A percentile compares a stretch with the other conserved stretches of the same genome.
Conservation (phyloP, 1,140 invertebrate genomes). For the Pseudomyrmex cubaensis region DNA sequence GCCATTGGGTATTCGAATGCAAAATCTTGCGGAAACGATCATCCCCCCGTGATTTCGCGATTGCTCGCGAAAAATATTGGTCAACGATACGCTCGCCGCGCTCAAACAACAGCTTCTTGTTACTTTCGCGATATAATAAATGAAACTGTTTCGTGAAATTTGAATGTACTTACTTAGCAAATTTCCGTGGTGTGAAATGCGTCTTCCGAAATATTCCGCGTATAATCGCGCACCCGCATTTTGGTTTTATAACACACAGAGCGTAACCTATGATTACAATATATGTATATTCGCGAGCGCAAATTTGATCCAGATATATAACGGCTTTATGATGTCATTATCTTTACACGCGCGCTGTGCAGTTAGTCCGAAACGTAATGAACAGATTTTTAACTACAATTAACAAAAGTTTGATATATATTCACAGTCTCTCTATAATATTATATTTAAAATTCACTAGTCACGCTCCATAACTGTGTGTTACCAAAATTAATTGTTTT, state of each 20-base stretch:
- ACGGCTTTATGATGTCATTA: constrained; percentile 3
- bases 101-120: too few relatives aligned
- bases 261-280: constrained; percentile 8
- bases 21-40: constrained; percentile 39
- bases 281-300: constrained; percentile 29
- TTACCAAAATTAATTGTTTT: constrained; percentile 26
- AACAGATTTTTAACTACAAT: constrained; percentile 25
- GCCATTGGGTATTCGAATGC: constrained; percentile 7
- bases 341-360: not conserved
- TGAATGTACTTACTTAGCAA: not conserved
- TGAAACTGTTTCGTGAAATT: not conserved
- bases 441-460: not conserved
- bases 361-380: not conserved
- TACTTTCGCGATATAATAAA: not conserved
- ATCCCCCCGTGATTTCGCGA: not conserved
- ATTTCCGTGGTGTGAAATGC: not conserved
- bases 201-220: not conserved
- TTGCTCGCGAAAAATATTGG: not conserved
- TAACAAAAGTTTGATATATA: not conserved
- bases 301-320: constrained; percentile 42
- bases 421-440: constrained; percentile 13
- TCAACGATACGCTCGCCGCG: not conserved
- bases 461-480: constrained; percentile 25
- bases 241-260: constrained; percentile 28
- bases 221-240: constrained; percentile 9